Evolutionary conservation across 2,888 invertebrate species (phyloP).

Genomic region (Shargacucullia verbasci): DNA sequence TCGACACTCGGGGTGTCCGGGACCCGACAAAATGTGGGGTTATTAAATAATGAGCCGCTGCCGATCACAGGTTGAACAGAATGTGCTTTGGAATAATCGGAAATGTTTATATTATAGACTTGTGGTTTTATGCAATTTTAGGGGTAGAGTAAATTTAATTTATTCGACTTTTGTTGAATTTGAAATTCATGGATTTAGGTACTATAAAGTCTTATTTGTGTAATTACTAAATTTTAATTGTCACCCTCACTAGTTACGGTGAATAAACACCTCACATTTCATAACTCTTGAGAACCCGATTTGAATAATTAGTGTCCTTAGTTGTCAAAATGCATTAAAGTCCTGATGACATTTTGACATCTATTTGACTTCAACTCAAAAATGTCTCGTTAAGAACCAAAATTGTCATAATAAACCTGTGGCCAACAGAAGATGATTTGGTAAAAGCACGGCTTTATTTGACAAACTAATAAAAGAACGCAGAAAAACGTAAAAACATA

Average conservation of each 20-base stretch:
- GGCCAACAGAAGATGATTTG: no score
- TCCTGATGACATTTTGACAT: no score
- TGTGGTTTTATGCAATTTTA: slow-evolving; percentile 41
- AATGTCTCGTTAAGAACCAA: no score
- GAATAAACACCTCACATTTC: no score
- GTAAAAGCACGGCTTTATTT: neutral
- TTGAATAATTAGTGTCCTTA: no score
- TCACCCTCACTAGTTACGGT: no score
- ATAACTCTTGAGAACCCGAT: no score
- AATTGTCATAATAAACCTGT: no score
- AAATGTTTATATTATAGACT: slow-evolving; percentile 37
- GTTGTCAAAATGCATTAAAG: no score
- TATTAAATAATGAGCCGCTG: slow-evolving; percentile 82
- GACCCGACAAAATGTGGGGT: slow-evolving; percentile 73
- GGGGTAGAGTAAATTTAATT: slow-evolving; percentile 30
- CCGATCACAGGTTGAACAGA: slow-evolving; percentile 57
- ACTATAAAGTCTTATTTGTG: no score
- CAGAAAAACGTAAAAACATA: neutral
- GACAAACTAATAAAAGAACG: neutral
- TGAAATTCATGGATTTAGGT: slow-evolving; percentile 6
- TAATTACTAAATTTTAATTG: no score
- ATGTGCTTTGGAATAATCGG: slow-evolving; percentile 40
- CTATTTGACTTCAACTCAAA: no score
- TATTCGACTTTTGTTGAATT: slow-evolving; percentile 14
- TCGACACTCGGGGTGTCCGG: slow-evolving; percentile 76